These are phyloP conservation scores for Scaptodrosophila lebanonensis DNA, from an alignment of 1,140 invertebrate species.

Conservation along the genomic window DNA sequence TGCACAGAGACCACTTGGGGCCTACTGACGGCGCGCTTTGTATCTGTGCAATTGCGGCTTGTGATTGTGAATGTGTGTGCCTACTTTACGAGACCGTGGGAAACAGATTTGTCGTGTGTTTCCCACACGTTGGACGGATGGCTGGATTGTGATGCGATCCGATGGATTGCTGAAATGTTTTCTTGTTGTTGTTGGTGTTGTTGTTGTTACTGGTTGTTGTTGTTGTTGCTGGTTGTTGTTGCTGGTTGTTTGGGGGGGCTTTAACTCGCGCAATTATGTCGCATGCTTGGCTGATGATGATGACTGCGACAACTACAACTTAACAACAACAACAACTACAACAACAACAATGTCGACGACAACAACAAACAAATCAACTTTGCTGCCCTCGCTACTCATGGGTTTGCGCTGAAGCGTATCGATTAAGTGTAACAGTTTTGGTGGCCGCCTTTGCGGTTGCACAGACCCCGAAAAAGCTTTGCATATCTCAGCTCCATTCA, in stretches of 20 bases:
- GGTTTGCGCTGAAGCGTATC: constrained; percentile 65
- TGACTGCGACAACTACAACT: constrained; percentile 67
- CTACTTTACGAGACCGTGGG: constrained; percentile 79
- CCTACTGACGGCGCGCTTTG: constrained; percentile 21
- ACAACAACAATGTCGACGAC: constrained; percentile 20
- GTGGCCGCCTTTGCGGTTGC: constrained; percentile 12
- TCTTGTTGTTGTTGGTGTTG: constrained; percentile 47
- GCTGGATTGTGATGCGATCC: constrained; percentile 77
- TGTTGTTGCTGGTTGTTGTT: constrained; percentile 25
- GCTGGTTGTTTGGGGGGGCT: constrained; percentile 40
- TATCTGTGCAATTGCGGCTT: constrained; percentile 16
- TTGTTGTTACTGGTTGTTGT: constrained; percentile 18
- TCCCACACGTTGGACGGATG: constrained; percentile 79
- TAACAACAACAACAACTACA: constrained; percentile 18
- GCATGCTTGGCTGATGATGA: constrained; percentile 76
- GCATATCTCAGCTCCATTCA: constrained; percentile 35
- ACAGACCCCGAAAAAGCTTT: constrained; percentile 38
- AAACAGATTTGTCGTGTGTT: constrained; percentile 80
- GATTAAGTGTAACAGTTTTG: constrained; percentile 56
- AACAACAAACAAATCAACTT: constrained; percentile 27
- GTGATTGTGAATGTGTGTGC: constrained; percentile 47
- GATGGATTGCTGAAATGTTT: constrained; percentile 76
- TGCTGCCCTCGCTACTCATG: constrained; percentile 39
- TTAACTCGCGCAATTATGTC: constrained; percentile 77
- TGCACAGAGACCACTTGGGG: constrained; percentile 30